Evolutionary conservation across 2,797 vertebrate species (phyloP), one percentile per base, ranked within the genome.

Genomic region (Ciconia nigra): DNA sequence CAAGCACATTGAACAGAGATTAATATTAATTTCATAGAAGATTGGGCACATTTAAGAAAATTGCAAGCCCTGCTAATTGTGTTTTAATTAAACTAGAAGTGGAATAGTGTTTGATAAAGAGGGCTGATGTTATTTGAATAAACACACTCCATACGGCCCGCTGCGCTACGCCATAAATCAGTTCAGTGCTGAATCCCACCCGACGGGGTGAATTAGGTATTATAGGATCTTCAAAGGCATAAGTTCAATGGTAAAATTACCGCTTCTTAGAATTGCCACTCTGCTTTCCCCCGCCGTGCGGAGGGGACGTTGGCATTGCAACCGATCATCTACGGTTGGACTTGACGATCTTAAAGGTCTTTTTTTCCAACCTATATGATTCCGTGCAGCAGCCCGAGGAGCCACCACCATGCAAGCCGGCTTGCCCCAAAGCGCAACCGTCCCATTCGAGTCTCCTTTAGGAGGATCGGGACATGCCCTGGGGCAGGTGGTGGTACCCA

Each of bases 211-310:
- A 76, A 57, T 4, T 67, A 57, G 33, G 42, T 70, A 28, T 79
- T 61, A 31, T 10, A 62, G 79, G 20, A 71, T 31, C 62, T n/a
- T 73, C 70, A 63, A 33, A 84, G 61, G 14, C 1, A 5, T 10
- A 63, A 73, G 22, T 7, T 89, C 19, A 46, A 17, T 6, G 13
- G 31, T 21, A 58, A 81, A 73, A 78, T 37, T 33, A 29, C 19
- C 33, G 4, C 31, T 41, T 20, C 15, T 24, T 49, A 18, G 46
- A 57, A 44, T 18, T 73, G 51, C 16, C 47, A 7, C 55, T 41
- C 63, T 46, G 77, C 46, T 54, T 69, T 78, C 11, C n/a, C n/a
- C 16, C 1, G 1, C 49, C 6, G 1, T 2, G n/a, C 1, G 0
- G 35, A 52, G 37, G 37, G 31, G 35, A 28, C 0, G 0, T 2